A percentile compares a stretch with the other conserved stretches of the same genome.
These are phyloP conservation scores for Leptonema lineaticorne DNA, from an alignment of 1,140 invertebrate genomes.

Conservation along the genomic window DNA sequence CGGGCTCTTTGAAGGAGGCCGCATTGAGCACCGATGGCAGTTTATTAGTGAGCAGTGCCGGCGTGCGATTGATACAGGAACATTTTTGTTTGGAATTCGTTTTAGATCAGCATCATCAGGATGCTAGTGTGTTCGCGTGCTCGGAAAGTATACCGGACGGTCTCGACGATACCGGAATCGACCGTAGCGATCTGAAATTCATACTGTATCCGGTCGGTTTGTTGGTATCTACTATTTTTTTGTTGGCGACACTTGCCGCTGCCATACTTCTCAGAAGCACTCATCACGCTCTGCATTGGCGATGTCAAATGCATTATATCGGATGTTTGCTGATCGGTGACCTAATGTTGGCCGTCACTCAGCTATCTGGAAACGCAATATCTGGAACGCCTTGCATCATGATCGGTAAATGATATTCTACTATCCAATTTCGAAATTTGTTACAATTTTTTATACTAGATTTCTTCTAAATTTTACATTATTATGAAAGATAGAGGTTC, in stretches of 20 bases:
- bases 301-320: constrained; percentile 81
- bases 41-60: constrained; percentile 46
- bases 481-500: too few relatives aligned
- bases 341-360: constrained; percentile 72
- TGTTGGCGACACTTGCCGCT: constrained; percentile 73
- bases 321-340: constrained; percentile 76
- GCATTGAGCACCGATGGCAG: constrained; percentile 54
- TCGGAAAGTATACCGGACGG: constrained; percentile 50
- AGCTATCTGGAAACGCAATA: constrained; percentile 62
- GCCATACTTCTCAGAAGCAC: constrained; percentile 74
- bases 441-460: too few relatives aligned
- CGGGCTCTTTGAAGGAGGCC: constrained; percentile 50
- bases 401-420: constrained; percentile 58
- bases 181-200: constrained; percentile 58
- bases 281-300: constrained; percentile 82
- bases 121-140: constrained; percentile 65
- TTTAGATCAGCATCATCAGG: constrained; percentile 53
- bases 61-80: constrained; percentile 50
- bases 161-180: background rate
- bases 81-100: constrained; percentile 66
- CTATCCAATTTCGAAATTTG: too few relatives aligned
- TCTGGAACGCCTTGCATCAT: constrained; percentile 60
- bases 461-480: too few relatives aligned
- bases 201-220: constrained; percentile 72
- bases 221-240: constrained; percentile 73